Conservation (phyloP, 2,113 vertebrate genomes). For the Gracilinanus agilis region DNA sequence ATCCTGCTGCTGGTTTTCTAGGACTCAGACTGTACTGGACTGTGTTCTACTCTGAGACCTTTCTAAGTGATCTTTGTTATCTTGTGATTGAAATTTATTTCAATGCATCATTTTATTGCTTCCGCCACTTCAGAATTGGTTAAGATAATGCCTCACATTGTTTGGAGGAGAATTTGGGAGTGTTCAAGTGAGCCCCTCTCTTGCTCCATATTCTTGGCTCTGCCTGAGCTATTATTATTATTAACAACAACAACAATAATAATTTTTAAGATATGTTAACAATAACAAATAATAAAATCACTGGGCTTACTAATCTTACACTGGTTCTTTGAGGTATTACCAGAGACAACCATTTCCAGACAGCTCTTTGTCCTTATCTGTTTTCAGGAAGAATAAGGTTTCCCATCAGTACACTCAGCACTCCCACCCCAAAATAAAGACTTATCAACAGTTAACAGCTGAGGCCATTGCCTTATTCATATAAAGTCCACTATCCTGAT, state of each 20-base stretch:
- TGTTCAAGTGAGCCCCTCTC: too few species aligned
- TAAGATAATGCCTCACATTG: too few species aligned
- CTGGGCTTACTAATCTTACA: slow-evolving; percentile 34
- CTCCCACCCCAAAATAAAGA: background rate
- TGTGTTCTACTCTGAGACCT: too few species aligned
- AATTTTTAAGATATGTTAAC: background rate
- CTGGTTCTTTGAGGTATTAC: slow-evolving; percentile 20
- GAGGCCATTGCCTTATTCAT: slow-evolving; percentile 4
- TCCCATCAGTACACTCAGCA: background rate
- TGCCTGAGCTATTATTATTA: too few species aligned
- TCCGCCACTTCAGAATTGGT: too few species aligned
- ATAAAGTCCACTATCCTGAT: background rate
- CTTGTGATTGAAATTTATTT: too few species aligned
- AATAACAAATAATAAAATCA: slow-evolving; percentile 6
- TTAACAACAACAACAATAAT: background rate
- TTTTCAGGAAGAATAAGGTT: background rate
- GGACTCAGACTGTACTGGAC: too few species aligned
- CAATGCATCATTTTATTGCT: too few species aligned
- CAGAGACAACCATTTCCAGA: background rate
- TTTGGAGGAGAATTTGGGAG: too few species aligned
- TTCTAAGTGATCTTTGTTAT: too few species aligned
- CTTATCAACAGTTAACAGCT: background rate
- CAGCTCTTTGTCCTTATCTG: slow-evolving; percentile 13
- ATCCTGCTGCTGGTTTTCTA: too few species aligned
- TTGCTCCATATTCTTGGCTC: too few species aligned